A percentile compares a stretch with the other conserved stretches of the same genome.
phyloP scores from a whole-genome alignment of 2,113 vertebrate genomes.

The Oreotrochilus melanogaster region DNA sequence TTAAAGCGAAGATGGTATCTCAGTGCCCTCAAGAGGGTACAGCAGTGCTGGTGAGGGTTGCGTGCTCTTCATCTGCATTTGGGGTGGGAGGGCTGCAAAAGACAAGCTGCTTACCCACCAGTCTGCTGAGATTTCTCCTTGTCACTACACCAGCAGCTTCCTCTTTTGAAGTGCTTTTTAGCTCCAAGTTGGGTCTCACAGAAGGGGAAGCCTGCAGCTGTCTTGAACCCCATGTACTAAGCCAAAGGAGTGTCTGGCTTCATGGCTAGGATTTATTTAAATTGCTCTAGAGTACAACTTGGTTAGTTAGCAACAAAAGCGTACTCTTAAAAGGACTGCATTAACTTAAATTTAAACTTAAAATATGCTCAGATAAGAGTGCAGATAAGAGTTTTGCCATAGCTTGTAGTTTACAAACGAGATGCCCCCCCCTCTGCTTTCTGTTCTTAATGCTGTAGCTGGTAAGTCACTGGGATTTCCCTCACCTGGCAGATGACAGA shows the following conservation, averaged over 20 bases:
- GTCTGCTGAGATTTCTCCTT: background rate
- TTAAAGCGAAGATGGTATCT: constrained; percentile 27
- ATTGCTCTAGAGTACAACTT: background rate
- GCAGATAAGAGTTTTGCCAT: background rate
- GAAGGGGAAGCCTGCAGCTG: background rate
- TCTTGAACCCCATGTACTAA: background rate
- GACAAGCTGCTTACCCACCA: background rate
- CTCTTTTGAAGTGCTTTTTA: background rate
- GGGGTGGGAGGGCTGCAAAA: background rate
- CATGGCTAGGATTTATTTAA: background rate
- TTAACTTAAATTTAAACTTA: background rate
- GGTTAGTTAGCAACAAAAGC: background rate
- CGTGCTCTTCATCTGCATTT: background rate
- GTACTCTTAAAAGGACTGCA: background rate
- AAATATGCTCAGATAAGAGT: background rate
- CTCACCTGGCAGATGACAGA: background rate
- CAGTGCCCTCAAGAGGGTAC: background rate
- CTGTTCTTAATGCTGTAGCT: background rate
- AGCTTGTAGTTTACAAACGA: background rate
- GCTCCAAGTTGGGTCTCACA: rapidly evolving
- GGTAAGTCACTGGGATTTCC: background rate
- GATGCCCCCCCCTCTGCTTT: background rate
- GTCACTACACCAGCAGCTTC: rapidly evolving
- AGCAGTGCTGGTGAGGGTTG: background rate
- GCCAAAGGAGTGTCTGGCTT: background rate